A percentile compares a stretch with the other conserved stretches of the same genome.
Conservation (phyloP, 2,113 vertebrate genomes). For the Cebus imitator region DNA sequence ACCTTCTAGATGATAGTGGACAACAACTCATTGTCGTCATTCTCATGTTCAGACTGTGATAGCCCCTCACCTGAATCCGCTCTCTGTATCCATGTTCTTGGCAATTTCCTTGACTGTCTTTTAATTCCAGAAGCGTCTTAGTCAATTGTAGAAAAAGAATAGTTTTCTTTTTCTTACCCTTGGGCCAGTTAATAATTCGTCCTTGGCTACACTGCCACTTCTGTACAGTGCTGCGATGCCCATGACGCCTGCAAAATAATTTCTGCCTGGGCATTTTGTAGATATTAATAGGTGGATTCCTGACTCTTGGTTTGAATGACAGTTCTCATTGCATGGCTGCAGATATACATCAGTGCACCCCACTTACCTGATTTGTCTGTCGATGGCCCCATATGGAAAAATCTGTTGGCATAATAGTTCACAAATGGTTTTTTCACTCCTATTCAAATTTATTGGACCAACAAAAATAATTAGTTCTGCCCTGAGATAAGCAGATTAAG, state of each 20-base stretch:
- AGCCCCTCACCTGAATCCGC: neutral
- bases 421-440: neutral
- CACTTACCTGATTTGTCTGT: neutral
- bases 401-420: neutral
- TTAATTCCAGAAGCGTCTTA: neutral
- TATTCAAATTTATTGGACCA: neutral
- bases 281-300: neutral
- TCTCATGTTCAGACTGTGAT: neutral
- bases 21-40: neutral
- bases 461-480: neutral
- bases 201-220: neutral
- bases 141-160: neutral
- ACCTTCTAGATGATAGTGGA: neutral
- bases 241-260: neutral
- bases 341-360: neutral
- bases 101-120: neutral
- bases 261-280: neutral
- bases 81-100: neutral
- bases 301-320: neutral
- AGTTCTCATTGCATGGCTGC: neutral
- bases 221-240: neutral
- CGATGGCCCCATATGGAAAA: neutral
- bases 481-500: neutral
- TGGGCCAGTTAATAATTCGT: neutral
- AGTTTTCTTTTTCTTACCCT: neutral